These are phyloP conservation scores for Cyanistes caeruleus DNA, from an alignment of 2,113 vertebrate genomes.

Conservation along the genomic window DNA sequence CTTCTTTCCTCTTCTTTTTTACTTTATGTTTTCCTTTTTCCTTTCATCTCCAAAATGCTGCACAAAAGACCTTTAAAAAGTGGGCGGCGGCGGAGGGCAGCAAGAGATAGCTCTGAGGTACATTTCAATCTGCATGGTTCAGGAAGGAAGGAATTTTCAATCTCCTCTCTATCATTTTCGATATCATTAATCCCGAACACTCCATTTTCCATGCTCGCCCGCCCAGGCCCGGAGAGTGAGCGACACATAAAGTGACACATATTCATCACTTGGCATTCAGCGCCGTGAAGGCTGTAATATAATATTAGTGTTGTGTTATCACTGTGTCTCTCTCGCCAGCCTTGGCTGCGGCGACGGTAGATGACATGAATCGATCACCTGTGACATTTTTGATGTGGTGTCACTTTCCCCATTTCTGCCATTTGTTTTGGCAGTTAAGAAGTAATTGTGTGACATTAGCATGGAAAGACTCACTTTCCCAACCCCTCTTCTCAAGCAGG, in stretches of 20 bases:
- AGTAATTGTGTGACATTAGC: conserved; percentile 99
- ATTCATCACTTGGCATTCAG: conserved; percentile 84
- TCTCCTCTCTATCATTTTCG: conserved; percentile 99
- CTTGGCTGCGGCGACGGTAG: conserved; percentile 77
- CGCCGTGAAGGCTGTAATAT: conserved; percentile 83
- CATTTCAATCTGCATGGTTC: conserved; percentile 91
- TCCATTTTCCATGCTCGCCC: conserved; percentile 95
- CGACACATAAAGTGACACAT: conserved; percentile 88
- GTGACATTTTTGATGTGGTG: conserved; percentile 99
- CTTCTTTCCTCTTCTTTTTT: fast-evolving
- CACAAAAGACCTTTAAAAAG: conserved; percentile 48
- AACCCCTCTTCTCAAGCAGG: conserved; percentile 74
- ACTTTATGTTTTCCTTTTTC: neutral
- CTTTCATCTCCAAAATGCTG: neutral
- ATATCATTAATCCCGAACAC: conserved; percentile 98
- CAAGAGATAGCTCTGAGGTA: conserved; percentile 83
- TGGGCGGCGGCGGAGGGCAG: conserved; percentile 57
- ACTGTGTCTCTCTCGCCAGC: conserved; percentile 73
- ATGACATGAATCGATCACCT: conserved; percentile 99
- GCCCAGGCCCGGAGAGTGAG: conserved; percentile 87
- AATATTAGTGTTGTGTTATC: conserved; percentile 97
- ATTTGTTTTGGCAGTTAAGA: conserved; percentile 99
- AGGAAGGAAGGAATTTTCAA: conserved; percentile 97
- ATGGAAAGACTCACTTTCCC: conserved; percentile 79
- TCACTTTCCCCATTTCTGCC: conserved; percentile 93